These are phyloP conservation scores for Gasterosteus aculeatus DNA, from an alignment of 2,113 vertebrate species.

Conservation along the genomic window DNA sequence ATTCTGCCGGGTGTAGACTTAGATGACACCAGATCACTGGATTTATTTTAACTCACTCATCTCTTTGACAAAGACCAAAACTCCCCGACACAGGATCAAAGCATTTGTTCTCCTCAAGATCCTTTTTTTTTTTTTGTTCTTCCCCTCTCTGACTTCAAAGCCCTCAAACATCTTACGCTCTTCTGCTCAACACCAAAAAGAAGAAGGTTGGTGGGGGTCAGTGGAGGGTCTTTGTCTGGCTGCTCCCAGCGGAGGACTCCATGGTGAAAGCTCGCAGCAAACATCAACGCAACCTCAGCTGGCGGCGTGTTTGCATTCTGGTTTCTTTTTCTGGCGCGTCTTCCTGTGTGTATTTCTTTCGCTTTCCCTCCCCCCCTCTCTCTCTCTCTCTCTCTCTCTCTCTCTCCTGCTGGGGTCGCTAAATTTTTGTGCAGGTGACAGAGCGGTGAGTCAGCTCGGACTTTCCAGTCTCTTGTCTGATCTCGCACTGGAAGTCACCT, in stretches of 20 bases:
- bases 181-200: constrained; percentile 50
- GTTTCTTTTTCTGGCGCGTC: not conserved
- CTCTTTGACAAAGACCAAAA: constrained; percentile 72
- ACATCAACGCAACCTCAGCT: constrained; percentile 43
- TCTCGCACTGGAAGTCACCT: constrained; percentile 58
- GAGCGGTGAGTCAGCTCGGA: constrained; percentile 73
- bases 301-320: not conserved
- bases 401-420: constrained; percentile 11
- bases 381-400: constrained; percentile 5
- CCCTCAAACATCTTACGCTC: constrained; percentile 60
- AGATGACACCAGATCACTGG: constrained; percentile 58
- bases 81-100: constrained; percentile 76
- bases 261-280: constrained; percentile 60
- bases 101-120: constrained; percentile 63
- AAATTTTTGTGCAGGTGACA: constrained; percentile 59
- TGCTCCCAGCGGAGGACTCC: constrained; percentile 39
- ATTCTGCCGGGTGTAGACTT: constrained; percentile 43
- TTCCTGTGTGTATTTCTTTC: constrained; percentile 14
- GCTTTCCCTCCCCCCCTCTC: constrained; percentile 21
- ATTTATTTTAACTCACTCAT: constrained; percentile 74
- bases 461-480: constrained; percentile 74
- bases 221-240: constrained; percentile 21
- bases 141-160: constrained; percentile 69
- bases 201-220: too few relatives aligned
- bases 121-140: constrained; percentile 60